Evolutionary conservation across 35 echinoderm and acorn worm genomes (phyloP).

Genomic region (Amphiura filiformis): DNA sequence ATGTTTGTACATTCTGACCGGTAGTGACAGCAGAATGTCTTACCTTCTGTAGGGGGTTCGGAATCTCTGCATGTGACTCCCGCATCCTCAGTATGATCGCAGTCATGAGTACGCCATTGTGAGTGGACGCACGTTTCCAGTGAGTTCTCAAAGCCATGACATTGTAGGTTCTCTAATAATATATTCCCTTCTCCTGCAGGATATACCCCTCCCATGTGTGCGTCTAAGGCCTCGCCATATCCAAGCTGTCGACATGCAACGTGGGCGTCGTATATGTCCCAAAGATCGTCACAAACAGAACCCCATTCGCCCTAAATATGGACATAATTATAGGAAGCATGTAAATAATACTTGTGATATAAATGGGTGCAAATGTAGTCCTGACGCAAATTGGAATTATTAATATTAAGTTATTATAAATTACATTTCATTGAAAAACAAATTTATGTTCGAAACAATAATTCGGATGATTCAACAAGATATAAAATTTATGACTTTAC

Average conservation of each 20-base stretch:
- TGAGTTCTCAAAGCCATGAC: not conserved
- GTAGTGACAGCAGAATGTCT: not conserved
- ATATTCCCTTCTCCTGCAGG: not conserved
- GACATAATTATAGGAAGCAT: too few species aligned
- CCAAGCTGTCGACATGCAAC: conserved; percentile 56
- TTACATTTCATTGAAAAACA: too few species aligned
- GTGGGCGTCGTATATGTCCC: conserved; percentile 27
- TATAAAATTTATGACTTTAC: too few species aligned
- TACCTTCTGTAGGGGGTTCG: not conserved
- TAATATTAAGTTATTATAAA: too few species aligned
- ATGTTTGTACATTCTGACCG: too few species aligned
- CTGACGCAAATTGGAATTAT: too few species aligned
- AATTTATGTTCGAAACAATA: too few species aligned
- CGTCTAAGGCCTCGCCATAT: conserved; percentile 2
- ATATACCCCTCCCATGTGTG: not conserved
- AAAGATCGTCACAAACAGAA: conserved; percentile 49
- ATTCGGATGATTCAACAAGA: too few species aligned
- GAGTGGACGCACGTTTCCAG: not conserved
- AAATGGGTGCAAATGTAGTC: too few species aligned
- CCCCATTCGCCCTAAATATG: conserved; percentile 32
- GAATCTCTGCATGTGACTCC: conserved; percentile 1
- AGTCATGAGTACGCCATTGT: conserved; percentile 25
- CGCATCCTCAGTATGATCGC: conserved; percentile 36
- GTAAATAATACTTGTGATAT: too few species aligned
- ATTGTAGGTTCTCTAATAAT: not conserved